Percentiles rank a stretch among this genome's conserved stretches.
phyloP scores from a whole-genome alignment of 1,140 invertebrate species.

The Bombus superbus region DNA sequence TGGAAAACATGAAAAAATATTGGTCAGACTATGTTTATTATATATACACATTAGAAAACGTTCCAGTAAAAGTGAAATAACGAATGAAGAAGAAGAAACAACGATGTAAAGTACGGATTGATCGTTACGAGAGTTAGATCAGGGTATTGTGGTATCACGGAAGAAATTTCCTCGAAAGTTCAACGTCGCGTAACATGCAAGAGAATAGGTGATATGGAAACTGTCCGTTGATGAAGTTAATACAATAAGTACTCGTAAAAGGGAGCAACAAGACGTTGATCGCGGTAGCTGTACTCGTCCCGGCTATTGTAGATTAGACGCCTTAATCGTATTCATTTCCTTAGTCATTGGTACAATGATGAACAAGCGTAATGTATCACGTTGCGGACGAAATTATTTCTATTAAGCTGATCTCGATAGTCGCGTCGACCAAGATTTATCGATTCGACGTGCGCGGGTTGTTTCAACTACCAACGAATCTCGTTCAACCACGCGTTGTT shows the following conservation, averaged over 20 bases:
- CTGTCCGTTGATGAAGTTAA: constrained; percentile 14
- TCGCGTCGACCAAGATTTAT: constrained; percentile 10
- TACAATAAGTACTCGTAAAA: constrained; percentile 6
- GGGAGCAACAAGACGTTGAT: constrained; percentile 22
- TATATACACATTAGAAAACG: too few relatives aligned
- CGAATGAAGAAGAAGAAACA: too few relatives aligned
- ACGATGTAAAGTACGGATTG: neutral
- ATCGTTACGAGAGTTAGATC: neutral
- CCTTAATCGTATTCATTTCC: constrained; percentile 30
- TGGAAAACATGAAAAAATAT: too few relatives aligned
- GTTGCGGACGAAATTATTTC: neutral
- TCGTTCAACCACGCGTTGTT: neutral
- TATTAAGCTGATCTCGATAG: constrained; percentile 26
- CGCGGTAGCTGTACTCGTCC: neutral
- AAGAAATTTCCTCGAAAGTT: neutral
- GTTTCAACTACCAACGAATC: neutral
- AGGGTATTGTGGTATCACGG: neutral
- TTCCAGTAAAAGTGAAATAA: neutral
- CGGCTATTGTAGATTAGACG: constrained; percentile 22
- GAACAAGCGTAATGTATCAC: constrained; percentile 33
- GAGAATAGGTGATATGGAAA: constrained; percentile 3
- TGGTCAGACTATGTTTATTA: too few relatives aligned
- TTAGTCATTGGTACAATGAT: neutral
- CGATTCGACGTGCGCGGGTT: neutral
- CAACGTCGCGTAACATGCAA: neutral